phyloP scores from a whole-genome alignment of 2,797 vertebrate genomes.

The Oreochromis grahami region DNA sequence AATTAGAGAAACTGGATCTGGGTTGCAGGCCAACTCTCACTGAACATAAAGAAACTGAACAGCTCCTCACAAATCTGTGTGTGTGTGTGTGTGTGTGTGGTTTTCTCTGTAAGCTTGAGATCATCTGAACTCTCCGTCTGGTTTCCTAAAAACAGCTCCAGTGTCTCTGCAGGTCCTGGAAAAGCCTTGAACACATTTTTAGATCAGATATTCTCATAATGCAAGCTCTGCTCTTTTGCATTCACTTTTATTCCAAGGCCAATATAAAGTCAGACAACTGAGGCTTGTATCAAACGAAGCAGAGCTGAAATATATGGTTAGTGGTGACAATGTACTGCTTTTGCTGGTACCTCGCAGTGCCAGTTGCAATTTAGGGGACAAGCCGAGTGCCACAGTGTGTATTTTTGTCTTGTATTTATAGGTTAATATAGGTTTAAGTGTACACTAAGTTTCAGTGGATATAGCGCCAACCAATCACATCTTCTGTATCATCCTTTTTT shows the following conservation, averaged over 20 bases:
- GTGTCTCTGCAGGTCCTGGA: slow-evolving; percentile 14
- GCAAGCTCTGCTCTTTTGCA: background rate
- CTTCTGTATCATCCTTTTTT: background rate
- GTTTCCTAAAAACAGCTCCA: slow-evolving; percentile 27
- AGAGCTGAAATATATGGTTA: background rate
- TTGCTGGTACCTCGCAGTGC: background rate
- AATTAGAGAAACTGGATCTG: slow-evolving; percentile 50
- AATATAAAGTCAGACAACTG: background rate
- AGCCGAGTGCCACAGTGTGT: background rate
- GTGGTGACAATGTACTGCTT: background rate
- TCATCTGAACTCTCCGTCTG: slow-evolving; percentile 20
- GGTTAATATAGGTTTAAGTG: background rate
- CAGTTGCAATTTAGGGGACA: background rate
- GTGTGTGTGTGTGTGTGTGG: background rate
- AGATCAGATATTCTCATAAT: background rate
- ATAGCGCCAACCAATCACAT: background rate
- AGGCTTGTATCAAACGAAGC: background rate
- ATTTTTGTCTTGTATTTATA: background rate
- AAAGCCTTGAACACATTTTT: background rate
- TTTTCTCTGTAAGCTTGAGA: slow-evolving; percentile 18
- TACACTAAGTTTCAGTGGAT: background rate
- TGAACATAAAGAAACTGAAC: slow-evolving; percentile 23
- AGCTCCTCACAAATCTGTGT: background rate
- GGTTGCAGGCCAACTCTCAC: slow-evolving; percentile 16
- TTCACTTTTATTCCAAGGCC: background rate